Evolutionary conservation across 2,888 invertebrate species (phyloP), one percentile per base, ranked within the genome.

Genomic region (Napeogenes sylphis): DNA sequence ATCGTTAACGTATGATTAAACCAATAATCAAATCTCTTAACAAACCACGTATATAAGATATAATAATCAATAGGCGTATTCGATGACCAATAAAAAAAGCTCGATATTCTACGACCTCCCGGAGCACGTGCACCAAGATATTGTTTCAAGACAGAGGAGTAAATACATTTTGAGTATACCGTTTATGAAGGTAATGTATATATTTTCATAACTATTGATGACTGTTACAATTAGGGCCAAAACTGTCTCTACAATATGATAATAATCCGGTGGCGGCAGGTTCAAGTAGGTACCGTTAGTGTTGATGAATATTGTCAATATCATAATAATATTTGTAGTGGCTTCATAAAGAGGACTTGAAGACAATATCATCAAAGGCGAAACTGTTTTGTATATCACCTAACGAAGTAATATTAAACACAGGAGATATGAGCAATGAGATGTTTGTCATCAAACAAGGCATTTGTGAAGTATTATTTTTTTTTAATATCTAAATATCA

Each of bases 351-450:
- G 84, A 85, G 63, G 81, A 83, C n/a, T 65, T 87, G 8, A 84
- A 81, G 58, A 70, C 70, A 0, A 73, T 88, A 46, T 81, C 83
- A 2, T 78, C 85, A 0, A 72, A 74, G 0, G 83, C 84, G 0
- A 73, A 75, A 14, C 62, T 85, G 35, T 88, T 87, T 70, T 83
- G 83, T 68, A 80, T 84, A 2, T 81, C 85, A 0, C 87, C 88
- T 0, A 83, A 86, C 56, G 88, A 88, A 73, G 81, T 88, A 35
- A 69, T 88, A 3, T 59, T 87, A 51, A 84, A 85, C 65, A 87
- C 88, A 0, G 88, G 88, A 0, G 88, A 88, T 61, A 79, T 87
- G 8, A 78, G 75, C 62, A 86, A 85, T 60, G 88, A 88, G 70
- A 83, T 88, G 58, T 87, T 82, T 57, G 76, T 88, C 53, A 81